A percentile compares a stretch with the other conserved stretches of the same genome.
Evolutionary conservation across 2,888 invertebrate species (phyloP).

Genomic region (Globia sparganii): DNA sequence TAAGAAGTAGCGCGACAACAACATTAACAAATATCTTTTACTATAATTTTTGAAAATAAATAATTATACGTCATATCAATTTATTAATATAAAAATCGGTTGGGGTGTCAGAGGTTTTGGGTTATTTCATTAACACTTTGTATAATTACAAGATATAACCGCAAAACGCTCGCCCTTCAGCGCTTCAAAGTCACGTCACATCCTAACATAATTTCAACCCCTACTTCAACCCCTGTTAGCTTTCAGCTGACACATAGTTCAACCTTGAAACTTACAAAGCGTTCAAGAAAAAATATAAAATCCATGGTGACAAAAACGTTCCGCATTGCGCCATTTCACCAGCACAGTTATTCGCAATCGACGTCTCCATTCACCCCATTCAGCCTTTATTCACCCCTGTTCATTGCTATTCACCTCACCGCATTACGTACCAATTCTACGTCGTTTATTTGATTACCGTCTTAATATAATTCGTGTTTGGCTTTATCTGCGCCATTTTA

Average conservation of each 20-base stretch:
- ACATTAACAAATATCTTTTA: too few species aligned
- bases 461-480: conserved; percentile 61
- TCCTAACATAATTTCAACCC: conserved; percentile 15
- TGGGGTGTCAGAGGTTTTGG: too few species aligned
- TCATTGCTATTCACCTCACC: conserved; percentile 52
- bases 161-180: not conserved
- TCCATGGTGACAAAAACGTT: conserved; percentile 46
- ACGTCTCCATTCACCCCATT: conserved; percentile 53
- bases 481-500: conserved; percentile 45
- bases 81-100: too few species aligned
- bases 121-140: too few species aligned
- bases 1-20: too few species aligned
- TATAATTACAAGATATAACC: not conserved
- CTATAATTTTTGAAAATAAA: too few species aligned
- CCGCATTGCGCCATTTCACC: conserved; percentile 65
- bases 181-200: conserved; percentile 2
- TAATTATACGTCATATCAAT: too few species aligned
- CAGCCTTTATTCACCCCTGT: conserved; percentile 45
- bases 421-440: conserved; percentile 52
- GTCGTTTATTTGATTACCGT: conserved; percentile 63
- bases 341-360: conserved; percentile 50
- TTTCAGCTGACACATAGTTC: conserved; percentile 29
- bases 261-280: conserved; percentile 37
- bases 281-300: conserved; percentile 44
- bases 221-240: conserved; percentile 4